A percentile compares a stretch with the other conserved stretches of the same genome.
phyloP scores from a whole-genome alignment of 2,888 invertebrate species.

The Drosophila fungiperda region DNA sequence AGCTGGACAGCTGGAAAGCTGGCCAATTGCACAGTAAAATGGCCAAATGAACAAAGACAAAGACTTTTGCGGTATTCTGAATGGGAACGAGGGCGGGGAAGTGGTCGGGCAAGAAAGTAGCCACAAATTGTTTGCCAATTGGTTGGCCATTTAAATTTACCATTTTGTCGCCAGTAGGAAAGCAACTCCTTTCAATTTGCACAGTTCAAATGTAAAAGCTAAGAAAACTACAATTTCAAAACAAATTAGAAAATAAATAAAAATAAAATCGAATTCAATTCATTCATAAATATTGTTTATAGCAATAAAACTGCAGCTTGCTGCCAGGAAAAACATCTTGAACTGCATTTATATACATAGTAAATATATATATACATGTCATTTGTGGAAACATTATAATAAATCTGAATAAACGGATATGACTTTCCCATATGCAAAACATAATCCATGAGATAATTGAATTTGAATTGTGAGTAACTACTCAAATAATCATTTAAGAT shows the following conservation, averaged over 20 bases:
- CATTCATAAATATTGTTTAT: not conserved
- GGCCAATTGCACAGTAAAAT: slow-evolving; percentile 10
- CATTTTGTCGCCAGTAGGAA: slow-evolving; percentile 29
- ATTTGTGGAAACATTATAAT: not conserved
- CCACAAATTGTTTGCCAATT: slow-evolving; percentile 61
- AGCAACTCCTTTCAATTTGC: too few relatives aligned
- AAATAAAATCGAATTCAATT: not conserved
- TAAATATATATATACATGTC: not conserved
- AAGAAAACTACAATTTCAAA: not conserved
- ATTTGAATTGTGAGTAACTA: not conserved
- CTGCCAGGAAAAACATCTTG: not conserved
- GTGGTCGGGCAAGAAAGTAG: not conserved
- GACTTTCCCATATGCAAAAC: not conserved
- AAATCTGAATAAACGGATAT: not conserved
- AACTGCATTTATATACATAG: not conserved
- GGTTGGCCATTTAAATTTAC: slow-evolving; percentile 54
- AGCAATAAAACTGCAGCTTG: not conserved
- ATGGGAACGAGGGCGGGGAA: not conserved
- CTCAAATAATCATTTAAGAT: not conserved
- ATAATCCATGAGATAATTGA: not conserved
- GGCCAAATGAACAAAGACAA: slow-evolving; percentile 27
- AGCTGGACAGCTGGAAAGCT: not conserved
- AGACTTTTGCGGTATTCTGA: slow-evolving; percentile 1
- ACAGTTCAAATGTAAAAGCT: not conserved
- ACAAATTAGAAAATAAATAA: not conserved